A percentile compares a stretch with the other conserved stretches of the same genome.
These are phyloP conservation scores for Rhodophaea formosa DNA, from an alignment of 2,888 invertebrate species.

Conservation along the genomic window DNA sequence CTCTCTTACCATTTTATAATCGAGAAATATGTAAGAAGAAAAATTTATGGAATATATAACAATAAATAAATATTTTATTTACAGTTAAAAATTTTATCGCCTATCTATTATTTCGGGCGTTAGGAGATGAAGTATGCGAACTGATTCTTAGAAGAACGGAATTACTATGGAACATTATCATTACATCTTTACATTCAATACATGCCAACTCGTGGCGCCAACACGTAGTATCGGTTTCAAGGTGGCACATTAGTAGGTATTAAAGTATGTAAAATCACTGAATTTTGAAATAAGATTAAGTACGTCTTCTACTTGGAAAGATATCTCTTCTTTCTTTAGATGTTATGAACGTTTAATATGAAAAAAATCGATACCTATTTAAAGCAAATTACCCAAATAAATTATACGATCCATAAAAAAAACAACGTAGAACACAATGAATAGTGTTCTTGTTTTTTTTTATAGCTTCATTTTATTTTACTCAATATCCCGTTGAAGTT, in stretches of 20 bases:
- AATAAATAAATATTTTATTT: constrained; percentile 81
- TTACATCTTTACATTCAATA: constrained; percentile 3
- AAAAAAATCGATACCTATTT: no score
- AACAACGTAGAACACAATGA: no score
- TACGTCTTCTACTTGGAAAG: no score
- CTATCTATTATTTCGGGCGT: constrained; percentile 65
- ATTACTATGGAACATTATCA: constrained; percentile 10
- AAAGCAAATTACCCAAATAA: no score
- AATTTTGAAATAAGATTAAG: no score
- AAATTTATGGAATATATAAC: constrained; percentile 77
- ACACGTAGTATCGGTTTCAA: constrained; percentile 7
- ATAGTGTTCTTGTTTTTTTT: no score
- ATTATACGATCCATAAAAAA: no score
- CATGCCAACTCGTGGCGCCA: constrained; percentile 33
- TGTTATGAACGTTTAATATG: no score
- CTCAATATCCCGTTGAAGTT: no score
- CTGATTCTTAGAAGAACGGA: constrained; percentile 29
- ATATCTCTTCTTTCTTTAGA: no score
- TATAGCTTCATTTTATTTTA: no score
- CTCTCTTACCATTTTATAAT: constrained; percentile 74
- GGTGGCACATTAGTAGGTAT: neutral
- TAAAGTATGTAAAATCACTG: no score
- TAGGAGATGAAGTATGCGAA: constrained; percentile 48
- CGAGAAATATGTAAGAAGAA: constrained; percentile 77
- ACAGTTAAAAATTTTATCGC: constrained; percentile 75